phyloP scores from a whole-genome alignment of 2,113 vertebrate genomes.

The Zapornia atra region DNA sequence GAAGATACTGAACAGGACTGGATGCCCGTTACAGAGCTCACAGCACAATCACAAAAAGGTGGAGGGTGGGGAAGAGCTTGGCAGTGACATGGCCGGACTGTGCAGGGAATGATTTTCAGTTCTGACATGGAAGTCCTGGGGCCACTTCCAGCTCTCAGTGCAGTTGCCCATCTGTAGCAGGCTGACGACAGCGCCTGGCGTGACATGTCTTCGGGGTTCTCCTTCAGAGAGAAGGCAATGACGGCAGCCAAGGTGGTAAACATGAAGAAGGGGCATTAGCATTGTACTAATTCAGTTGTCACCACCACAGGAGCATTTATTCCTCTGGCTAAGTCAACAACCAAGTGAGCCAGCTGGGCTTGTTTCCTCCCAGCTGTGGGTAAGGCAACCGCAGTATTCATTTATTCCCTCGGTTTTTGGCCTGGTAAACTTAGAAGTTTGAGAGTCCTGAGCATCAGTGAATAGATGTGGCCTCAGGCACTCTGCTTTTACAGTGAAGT shows the following conservation, averaged over 20 bases:
- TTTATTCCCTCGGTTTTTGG: background rate
- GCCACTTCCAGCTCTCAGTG: background rate
- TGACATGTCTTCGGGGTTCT: background rate
- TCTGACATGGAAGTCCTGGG: background rate
- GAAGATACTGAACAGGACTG: no score
- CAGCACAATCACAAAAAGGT: background rate
- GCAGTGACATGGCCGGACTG: background rate
- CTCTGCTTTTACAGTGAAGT: background rate
- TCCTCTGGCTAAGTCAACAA: background rate
- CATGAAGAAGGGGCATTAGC: background rate
- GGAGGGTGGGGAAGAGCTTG: background rate
- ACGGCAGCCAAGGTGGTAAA: background rate
- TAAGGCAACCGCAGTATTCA: background rate
- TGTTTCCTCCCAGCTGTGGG: background rate
- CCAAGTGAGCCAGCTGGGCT: background rate
- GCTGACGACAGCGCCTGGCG: background rate
- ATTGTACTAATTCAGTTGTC: background rate
- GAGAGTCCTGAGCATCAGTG: background rate
- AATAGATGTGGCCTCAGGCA: background rate
- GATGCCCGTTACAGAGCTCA: background rate
- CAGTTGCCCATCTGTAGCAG: background rate
- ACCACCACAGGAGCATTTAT: background rate
- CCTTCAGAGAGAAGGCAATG: background rate
- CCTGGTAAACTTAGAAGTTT: background rate
- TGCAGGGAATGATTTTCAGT: fast-evolving